Base-by-base conservation (phyloP, 1,140 invertebrate genomes). In the Drosophila melanica region DNA sequence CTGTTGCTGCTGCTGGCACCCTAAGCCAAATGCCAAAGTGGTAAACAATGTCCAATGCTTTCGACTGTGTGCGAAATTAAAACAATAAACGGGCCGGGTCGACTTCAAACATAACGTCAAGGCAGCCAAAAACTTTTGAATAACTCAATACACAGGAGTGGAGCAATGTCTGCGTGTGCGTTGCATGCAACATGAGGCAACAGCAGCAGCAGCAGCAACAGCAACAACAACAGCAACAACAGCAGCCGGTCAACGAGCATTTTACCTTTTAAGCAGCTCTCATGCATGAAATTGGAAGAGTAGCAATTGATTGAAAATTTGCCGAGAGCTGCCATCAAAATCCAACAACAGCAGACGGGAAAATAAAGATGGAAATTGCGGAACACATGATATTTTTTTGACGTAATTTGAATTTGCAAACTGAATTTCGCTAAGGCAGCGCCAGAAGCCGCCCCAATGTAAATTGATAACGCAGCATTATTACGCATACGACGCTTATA, bases 231-330 rank as follows among this genome's bases (percentile, higher is more conserved):
- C n/a, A n/a, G 33, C 33, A 35, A 47, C 30, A 55, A 60, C 18
- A 44, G 62, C 63, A 77, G 79, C 70, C 75, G 79, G 82, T 76
- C 75, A 87, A 81, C 81, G 77, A 79, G 75, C 77, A 86, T 86
- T 86, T 86, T 89, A 89, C 84, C 84, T 87, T 89, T 87, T 82
- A 87, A 86, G 84, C 79, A 80, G 84, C 84, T 87, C 73, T 87
- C 84, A 87, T 87, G 84, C 84, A 87, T 87, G 84, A 87, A 87
- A 87, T 87, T 87, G 84, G 68, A 87, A 87, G 84, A 87, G 84
- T 89, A 87, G 76, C 84, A 89, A 87, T 87, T 87, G 84, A 87
- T 87, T 87, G 84, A 89, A 89, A 89, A 89, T 89, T 82, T 87
- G 50, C 64, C 63, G 55, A 78, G 48, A 77, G 63, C 63, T 72